phyloP scores from a whole-genome alignment of 2,888 invertebrate species.

The Caenorhabditis sp. region DNA sequence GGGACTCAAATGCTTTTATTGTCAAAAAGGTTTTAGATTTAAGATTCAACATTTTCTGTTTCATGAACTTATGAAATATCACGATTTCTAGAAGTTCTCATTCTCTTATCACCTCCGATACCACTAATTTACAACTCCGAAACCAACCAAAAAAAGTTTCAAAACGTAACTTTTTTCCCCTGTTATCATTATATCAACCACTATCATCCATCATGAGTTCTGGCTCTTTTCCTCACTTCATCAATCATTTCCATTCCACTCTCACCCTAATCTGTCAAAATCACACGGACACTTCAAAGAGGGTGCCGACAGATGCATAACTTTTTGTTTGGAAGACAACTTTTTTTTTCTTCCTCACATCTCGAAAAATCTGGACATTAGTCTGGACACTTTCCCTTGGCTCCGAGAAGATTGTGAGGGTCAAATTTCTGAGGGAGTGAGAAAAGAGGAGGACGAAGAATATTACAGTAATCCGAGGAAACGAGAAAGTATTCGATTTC shows the following conservation, averaged over 20 bases:
- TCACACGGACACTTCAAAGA: slow-evolving; percentile 58
- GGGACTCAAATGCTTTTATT: no score
- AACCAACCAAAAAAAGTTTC: not conserved
- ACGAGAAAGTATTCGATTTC: slow-evolving; percentile 67
- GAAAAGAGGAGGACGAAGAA: not conserved
- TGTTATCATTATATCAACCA: slow-evolving; percentile 11
- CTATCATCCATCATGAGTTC: slow-evolving; percentile 26
- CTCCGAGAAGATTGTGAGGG: slow-evolving; percentile 2
- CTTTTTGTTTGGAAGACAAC: no score
- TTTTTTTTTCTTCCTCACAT: slow-evolving; percentile 1
- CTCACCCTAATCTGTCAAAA: slow-evolving; percentile 56
- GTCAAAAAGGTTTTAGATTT: no score
- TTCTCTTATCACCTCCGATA: no score
- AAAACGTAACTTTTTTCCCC: slow-evolving; percentile 1
- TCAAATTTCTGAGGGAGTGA: slow-evolving; percentile 42
- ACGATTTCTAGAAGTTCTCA: no score
- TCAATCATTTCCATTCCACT: slow-evolving; percentile 31
- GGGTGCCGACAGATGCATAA: slow-evolving; percentile 39
- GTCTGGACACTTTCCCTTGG: slow-evolving; percentile 16
- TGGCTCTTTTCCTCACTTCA: slow-evolving; percentile 19
- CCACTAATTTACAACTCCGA: not conserved
- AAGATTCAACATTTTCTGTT: not conserved
- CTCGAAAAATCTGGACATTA: slow-evolving; percentile 29
- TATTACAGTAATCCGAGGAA: slow-evolving; percentile 2
- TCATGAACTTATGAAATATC: not conserved